Base-by-base conservation (phyloP, 2,888 invertebrate genomes). In the Polyploca ridens region DNA sequence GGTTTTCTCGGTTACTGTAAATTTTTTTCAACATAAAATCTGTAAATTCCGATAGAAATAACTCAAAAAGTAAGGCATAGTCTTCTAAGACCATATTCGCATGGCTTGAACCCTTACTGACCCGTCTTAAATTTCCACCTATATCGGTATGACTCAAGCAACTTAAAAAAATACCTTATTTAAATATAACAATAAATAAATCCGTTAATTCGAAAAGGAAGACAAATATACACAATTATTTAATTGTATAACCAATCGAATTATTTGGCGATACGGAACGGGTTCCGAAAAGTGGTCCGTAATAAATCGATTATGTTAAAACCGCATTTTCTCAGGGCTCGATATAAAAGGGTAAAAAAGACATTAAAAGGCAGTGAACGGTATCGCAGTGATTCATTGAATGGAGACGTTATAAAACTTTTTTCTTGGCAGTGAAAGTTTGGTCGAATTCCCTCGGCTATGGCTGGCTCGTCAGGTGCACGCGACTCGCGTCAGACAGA, bases 371-470 rank as follows among this genome's bases (percentile, higher is more conserved):
- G 66, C 79, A 79, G 83, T 87, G 84, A 89, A 88, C 87, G 87
- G 88, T 86, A 84, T 81, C 84, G 68, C 66, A 69, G 68, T 72
- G 77, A 84, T 82, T 79, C 82, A 74, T 74, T 77, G 70, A 81
- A 70, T 75, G 68, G 73, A 79, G 78, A 80, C 71, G 72, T 77
- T 73, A 79, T 82, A 74, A 77, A 78, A 74, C 73, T 73, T 78
- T 82, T 85, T 83, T 84, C 71, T 69, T 75, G 68, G 57, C 67
- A 88, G 90, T 89, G 90, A 91, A 91, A 90, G 90, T 89, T 82
- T 66, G 75, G 71, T 76, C 72, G 70, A 67, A 73, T 75, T 83
- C 77, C 75, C 73, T 75, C 69, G 72, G 68, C 71, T 68, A 64
- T 65, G 70, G 66, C 69, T 69, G 68, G 68, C 72, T 73, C 70